Percentiles rank a stretch among this genome's conserved stretches.
phyloP scores from a whole-genome alignment of 2,113 vertebrate species.

The Tenrec ecaudatus region DNA sequence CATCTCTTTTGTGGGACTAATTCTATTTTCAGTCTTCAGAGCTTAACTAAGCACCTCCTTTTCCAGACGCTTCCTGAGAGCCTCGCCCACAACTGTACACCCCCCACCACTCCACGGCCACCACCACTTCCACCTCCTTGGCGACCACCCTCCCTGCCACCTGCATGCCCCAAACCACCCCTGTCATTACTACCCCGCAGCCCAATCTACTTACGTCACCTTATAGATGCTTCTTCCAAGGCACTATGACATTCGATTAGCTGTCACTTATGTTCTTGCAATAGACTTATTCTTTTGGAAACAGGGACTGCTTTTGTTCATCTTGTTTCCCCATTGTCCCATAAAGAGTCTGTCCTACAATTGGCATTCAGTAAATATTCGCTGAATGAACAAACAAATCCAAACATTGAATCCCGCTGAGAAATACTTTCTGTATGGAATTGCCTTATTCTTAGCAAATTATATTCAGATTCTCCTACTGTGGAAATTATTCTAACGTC shows the following conservation, averaged over 20 bases:
- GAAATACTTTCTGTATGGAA: slow-evolving; percentile 5
- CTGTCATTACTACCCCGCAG: too few species aligned
- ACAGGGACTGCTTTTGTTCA: neutral
- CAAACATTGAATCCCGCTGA: slow-evolving; percentile 12
- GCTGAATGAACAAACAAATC: neutral
- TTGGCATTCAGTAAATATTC: neutral
- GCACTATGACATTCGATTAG: neutral
- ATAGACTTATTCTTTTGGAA: neutral
- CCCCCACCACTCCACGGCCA: neutral
- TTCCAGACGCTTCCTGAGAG: neutral
- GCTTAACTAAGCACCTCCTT: neutral
- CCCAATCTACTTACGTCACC: neutral
- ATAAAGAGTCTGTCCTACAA: neutral
- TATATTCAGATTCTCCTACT: neutral
- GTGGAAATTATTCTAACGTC: slow-evolving; percentile 48
- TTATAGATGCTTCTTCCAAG: fast-evolving
- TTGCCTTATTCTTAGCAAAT: slow-evolving; percentile 35
- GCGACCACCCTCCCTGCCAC: neutral
- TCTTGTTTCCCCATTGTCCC: neutral
- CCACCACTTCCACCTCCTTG: neutral
- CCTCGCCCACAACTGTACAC: neutral
- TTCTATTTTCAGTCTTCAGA: neutral
- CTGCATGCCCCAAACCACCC: neutral
- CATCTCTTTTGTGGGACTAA: neutral
- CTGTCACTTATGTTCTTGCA: neutral